phyloP scores from a whole-genome alignment of 2,797 vertebrate species.

The Bradypus variegatus region DNA sequence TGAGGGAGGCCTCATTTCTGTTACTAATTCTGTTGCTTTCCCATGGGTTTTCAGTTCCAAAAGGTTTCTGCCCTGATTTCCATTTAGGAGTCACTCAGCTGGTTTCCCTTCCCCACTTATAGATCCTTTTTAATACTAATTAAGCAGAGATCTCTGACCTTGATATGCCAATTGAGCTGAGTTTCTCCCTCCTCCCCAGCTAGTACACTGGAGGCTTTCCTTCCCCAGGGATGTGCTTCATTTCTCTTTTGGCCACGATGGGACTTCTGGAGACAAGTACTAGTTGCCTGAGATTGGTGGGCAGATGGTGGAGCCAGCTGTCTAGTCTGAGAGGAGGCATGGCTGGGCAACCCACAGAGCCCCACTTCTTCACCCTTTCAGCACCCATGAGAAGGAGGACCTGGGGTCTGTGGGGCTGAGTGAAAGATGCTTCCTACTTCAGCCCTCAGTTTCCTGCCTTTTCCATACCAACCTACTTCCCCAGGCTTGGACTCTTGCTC shows the following conservation, averaged over 20 bases:
- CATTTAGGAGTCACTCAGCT: not conserved
- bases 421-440: too few relatives aligned
- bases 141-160: not conserved
- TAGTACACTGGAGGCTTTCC: not conserved
- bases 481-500: not conserved
- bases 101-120: not conserved
- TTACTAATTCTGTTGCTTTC: conserved; percentile 41
- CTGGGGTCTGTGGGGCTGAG: not conserved
- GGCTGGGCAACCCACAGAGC: not conserved
- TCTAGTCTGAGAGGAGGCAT: not conserved
- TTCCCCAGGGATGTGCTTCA: not conserved
- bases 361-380: not conserved
- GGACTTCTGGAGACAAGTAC: not conserved
- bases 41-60: not conserved
- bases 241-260: not conserved
- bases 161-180: not conserved
- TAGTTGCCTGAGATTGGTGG: not conserved
- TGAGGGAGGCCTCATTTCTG: conserved; percentile 21
- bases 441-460: not conserved
- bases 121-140: fast-evolving
- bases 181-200: not conserved
- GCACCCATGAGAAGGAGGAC: not conserved
- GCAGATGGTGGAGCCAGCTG: not conserved
- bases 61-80: not conserved
- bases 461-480: not conserved